Evolutionary conservation across 1,140 invertebrate genomes (phyloP).

Genomic region (Stenopsyche tienmushanensis): DNA sequence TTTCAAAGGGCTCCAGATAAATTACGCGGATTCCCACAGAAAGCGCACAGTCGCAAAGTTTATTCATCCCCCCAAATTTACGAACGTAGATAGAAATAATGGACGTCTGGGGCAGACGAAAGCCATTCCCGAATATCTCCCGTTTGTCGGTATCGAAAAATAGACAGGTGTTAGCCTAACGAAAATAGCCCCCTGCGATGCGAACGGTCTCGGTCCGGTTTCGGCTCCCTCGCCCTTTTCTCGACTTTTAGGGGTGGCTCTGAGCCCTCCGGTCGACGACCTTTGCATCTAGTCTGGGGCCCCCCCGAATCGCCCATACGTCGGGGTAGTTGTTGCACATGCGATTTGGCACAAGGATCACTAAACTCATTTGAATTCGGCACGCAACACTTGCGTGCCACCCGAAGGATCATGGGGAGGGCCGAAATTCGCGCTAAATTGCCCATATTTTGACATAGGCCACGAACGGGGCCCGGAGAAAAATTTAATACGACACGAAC

Average conservation of each 20-base stretch:
- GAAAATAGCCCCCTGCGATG: background rate
- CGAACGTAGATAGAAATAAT: background rate
- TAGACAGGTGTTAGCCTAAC: background rate
- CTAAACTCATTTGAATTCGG: background rate
- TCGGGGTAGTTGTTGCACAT: conserved; percentile 16
- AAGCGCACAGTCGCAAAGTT: background rate
- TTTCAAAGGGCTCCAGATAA: too few relatives aligned
- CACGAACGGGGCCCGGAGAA: background rate
- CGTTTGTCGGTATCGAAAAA: background rate
- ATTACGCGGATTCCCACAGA: background rate
- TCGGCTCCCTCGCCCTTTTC: background rate
- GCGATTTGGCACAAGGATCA: conserved; percentile 18
- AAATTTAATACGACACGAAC: too few relatives aligned
- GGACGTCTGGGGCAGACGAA: too few relatives aligned
- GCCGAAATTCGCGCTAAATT: background rate
- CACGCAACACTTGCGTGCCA: conserved; percentile 9
- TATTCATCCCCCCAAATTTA: background rate
- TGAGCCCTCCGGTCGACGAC: too few relatives aligned
- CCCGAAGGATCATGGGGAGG: background rate
- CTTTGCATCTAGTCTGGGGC: background rate
- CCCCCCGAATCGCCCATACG: background rate
- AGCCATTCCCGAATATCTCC: background rate
- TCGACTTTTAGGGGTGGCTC: background rate
- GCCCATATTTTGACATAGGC: background rate
- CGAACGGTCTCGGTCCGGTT: background rate